phyloP scores from a whole-genome alignment of 2,797 vertebrate species.

The Crax fasciolata region DNA sequence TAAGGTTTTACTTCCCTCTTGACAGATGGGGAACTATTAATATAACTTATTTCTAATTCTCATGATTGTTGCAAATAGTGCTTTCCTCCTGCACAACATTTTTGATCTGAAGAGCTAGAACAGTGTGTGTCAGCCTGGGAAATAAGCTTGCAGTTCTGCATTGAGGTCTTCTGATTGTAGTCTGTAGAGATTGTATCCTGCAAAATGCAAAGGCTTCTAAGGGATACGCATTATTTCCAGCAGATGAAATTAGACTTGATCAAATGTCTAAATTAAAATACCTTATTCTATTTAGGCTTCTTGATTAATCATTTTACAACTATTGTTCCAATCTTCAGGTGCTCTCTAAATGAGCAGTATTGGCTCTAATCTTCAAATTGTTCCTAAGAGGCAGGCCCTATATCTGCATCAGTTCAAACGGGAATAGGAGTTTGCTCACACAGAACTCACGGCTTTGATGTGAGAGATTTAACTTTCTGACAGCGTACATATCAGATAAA shows the following conservation, averaged over 20 bases:
- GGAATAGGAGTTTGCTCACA: not conserved
- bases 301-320: not conserved
- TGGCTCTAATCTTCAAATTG: not conserved
- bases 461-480: not conserved
- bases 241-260: not conserved
- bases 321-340: not conserved
- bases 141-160: not conserved
- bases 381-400: not conserved
- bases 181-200: not conserved
- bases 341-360: not conserved
- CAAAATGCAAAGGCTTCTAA: not conserved
- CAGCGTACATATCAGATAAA: not conserved
- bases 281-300: not conserved
- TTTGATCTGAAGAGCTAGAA: not conserved
- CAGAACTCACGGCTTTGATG: not conserved
- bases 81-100: not conserved
- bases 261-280: conserved; percentile 9
- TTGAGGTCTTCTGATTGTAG: not conserved
- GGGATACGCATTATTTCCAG: not conserved
- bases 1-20: not conserved
- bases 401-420: not conserved
- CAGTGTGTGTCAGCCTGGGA: not conserved
- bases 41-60: not conserved
- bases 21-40: not conserved
- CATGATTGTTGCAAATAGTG: not conserved